Evolutionary conservation across 2,888 invertebrate species (phyloP), one percentile per base, ranked within the genome.

Genomic region (Dicyrtomina minuta): DNA sequence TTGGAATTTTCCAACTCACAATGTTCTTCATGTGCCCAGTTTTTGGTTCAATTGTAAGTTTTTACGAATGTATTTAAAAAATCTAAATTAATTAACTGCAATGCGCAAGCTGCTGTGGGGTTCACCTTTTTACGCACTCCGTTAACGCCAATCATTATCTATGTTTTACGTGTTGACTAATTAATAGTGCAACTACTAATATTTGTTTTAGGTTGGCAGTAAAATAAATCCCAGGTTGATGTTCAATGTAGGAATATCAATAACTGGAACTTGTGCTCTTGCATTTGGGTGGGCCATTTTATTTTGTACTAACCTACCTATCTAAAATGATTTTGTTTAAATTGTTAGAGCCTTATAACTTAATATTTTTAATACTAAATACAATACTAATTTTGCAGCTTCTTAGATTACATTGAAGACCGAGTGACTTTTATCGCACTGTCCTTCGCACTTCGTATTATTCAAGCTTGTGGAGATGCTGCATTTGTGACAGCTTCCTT

Each of bases 401-500:
- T 75, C 46, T 27, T 78, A 1, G 70, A 75, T 24, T 58, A 72
- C 20, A 66, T 78, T 20, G 56, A 74, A 10, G 71, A 68, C 26
- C 44, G 76, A 20, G 85, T 86, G 68, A 85, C 88, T 1, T 93
- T 93, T 81, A 90, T 93, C 75, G 84, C 87, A 0, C 83, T 91
- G 39, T 91, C 92, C 78, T 91, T 93, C 81, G 79, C 88, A 26
- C 90, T 93, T 74, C 85, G 93, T 66, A 90, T 92, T 69, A 83
- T 92, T 51, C 91, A 93, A 81, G 93, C 93, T 0, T 84, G 92
- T 83, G 93, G 93, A 20, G 92, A 92, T 79, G 91, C 93, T 0
- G 92, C 92, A 17, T 91, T 81, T 17, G 78, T 82, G 44, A 82
- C 82, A 0, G 92, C 93, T 0, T 90, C 90, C 77, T 93, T 92